Evolutionary conservation across 1,140 invertebrate species (phyloP).

Genomic region (Lineus longissimus): DNA sequence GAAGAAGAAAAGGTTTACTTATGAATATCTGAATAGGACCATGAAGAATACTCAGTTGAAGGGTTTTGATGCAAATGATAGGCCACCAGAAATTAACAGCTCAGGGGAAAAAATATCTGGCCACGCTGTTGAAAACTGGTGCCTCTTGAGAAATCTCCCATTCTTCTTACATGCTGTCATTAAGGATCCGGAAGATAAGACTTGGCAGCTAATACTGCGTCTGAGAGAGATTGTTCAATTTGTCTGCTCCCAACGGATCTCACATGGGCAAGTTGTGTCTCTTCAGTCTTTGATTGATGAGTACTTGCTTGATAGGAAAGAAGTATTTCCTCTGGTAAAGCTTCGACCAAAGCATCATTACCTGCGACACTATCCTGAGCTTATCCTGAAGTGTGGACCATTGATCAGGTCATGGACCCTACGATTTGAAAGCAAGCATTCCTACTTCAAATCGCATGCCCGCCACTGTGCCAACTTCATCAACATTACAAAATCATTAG

Average conservation of each 20-base stretch:
- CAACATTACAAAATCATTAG: not conserved
- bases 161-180: not conserved
- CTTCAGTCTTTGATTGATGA: not conserved
- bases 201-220: not conserved
- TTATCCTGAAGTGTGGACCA: slow-evolving; percentile 24
- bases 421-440: slow-evolving; percentile 39
- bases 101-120: slow-evolving; percentile 1
- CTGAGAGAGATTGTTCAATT: not conserved
- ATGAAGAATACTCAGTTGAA: not conserved
- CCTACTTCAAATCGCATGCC: slow-evolving; percentile 33
- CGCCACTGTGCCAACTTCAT: not conserved
- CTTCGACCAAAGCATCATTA: slow-evolving; percentile 9
- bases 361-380: slow-evolving; percentile 2
- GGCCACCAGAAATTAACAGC: not conserved
- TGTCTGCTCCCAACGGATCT: not conserved
- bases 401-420: slow-evolving; percentile 36
- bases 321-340: not conserved
- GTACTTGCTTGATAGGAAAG: not conserved
- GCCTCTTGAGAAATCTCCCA: slow-evolving; percentile 3
- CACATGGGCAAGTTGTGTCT: not conserved
- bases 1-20: slow-evolving; percentile 9
- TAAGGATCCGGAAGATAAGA: not conserved
- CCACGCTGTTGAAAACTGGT: slow-evolving; percentile 4
- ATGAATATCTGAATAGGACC: not conserved
- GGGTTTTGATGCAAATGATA: not conserved